A percentile compares a stretch with the other conserved stretches of the same genome.
These are phyloP conservation scores for Progne subis DNA, from an alignment of 2,113 vertebrate genomes.

Conservation along the genomic window DNA sequence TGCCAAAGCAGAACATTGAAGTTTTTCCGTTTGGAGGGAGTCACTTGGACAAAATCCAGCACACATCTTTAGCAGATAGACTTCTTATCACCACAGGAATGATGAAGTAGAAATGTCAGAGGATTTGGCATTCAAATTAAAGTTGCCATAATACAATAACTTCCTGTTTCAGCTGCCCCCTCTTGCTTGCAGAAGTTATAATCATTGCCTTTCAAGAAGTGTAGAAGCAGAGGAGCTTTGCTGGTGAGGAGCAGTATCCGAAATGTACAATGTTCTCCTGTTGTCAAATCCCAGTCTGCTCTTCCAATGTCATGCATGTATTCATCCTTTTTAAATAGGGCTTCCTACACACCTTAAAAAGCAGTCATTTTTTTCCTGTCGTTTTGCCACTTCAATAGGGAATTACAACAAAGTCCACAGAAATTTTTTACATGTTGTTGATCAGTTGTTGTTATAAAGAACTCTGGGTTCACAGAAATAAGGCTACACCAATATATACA, in stretches of 20 bases:
- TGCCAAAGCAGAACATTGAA: slow-evolving; percentile 6
- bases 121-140: not conserved
- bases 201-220: not conserved
- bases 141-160: not conserved
- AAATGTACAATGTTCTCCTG: fast-evolving
- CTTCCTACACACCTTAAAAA: not conserved
- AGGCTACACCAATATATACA: not conserved
- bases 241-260: not conserved
- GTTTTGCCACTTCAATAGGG: not conserved
- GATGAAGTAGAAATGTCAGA: not conserved
- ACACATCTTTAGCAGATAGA: not conserved
- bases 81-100: not conserved
- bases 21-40: slow-evolving; percentile 34
- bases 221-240: not conserved
- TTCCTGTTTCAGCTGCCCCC: not conserved
- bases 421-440: not conserved
- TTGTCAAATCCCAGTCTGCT: not conserved
- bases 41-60: not conserved
- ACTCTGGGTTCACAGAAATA: not conserved
- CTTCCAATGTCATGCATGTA: not conserved
- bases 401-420: not conserved
- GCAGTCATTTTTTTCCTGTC: not conserved
- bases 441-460: not conserved
- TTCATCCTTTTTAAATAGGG: not conserved
- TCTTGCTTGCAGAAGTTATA: not conserved